Conservation (phyloP, 2,888 invertebrate species). For the Augochlorella aurata region DNA sequence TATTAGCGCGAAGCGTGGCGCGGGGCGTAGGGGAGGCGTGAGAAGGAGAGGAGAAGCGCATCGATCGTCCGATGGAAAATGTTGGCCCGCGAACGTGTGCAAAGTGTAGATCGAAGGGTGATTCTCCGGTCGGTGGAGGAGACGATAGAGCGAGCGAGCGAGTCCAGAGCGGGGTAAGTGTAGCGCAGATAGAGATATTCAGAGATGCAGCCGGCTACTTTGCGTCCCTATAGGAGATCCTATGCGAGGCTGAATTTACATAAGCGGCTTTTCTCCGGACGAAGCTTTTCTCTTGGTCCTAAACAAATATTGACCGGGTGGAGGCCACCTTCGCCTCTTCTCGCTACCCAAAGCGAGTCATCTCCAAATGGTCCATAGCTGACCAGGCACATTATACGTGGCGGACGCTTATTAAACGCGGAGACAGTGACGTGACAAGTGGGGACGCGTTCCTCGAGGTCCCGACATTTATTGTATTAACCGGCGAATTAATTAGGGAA, state of each 20-base stretch:
- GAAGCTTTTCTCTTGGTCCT: constrained; percentile 69
- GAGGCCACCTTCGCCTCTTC: constrained; percentile 45
- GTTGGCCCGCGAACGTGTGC: constrained; percentile 9
- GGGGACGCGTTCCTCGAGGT: constrained; percentile 9
- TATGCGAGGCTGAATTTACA: constrained; percentile 70
- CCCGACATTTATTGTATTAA: constrained; percentile 3
- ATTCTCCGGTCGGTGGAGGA: neutral
- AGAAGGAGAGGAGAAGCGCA: constrained; percentile 14
- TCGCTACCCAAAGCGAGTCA: constrained; percentile 24
- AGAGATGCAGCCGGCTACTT: constrained; percentile 57
- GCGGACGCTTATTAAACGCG: constrained; percentile 34
- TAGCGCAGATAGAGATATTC: constrained; percentile 54
- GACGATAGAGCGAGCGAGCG: neutral
- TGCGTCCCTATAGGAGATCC: constrained; percentile 52
- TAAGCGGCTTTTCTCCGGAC: constrained; percentile 71
- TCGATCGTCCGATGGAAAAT: constrained; percentile 38
- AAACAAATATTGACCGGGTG: constrained; percentile 73
- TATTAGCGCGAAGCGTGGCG: constrained; percentile 16
- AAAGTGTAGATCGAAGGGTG: constrained; percentile 7
- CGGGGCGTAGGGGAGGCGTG: too few species aligned
- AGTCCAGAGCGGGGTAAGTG: constrained; percentile 9
- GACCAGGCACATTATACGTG: constrained; percentile 52
- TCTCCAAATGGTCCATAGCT: constrained; percentile 61
- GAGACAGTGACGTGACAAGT: constrained; percentile 29
- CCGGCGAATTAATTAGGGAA: constrained; percentile 21